Evolutionary conservation across 2,888 invertebrate genomes (phyloP).

Genomic region (Diaprepes abbreviatus): DNA sequence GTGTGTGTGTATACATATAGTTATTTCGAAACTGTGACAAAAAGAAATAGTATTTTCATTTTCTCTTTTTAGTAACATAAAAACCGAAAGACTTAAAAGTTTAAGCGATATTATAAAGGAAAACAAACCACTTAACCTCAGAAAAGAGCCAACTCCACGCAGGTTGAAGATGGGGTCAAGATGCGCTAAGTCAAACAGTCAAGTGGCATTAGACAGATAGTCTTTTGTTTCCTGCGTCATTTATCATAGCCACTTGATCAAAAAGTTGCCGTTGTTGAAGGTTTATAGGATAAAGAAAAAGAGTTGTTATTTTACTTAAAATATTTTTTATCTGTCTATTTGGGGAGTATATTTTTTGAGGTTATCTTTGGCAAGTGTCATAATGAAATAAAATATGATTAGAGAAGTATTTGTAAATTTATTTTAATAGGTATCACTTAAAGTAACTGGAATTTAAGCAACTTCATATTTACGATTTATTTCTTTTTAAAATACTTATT

Average conservation of each 20-base stretch:
- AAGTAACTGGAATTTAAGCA: no score
- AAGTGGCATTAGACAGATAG: slow-evolving; percentile 38
- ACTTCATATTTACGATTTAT: no score
- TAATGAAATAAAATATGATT: no score
- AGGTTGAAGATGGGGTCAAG: slow-evolving; percentile 29
- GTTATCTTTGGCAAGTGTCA: no score
- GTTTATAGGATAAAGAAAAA: not conserved
- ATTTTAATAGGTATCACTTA: no score
- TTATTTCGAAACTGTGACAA: no score
- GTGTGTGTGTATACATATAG: no score
- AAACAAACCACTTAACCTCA: slow-evolving; percentile 19
- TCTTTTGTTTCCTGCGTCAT: slow-evolving; percentile 28
- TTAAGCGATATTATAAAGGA: not conserved
- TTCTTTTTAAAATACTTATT: no score
- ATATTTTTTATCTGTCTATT: not conserved
- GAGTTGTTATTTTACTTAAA: slow-evolving; percentile 11
- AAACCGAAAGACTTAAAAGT: not conserved
- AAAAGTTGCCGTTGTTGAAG: slow-evolving; percentile 17
- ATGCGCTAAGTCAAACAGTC: slow-evolving; percentile 27
- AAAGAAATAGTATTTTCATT: no score
- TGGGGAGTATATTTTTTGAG: not conserved
- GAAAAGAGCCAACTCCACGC: not conserved
- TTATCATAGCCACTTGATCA: slow-evolving; percentile 43
- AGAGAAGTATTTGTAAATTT: no score
- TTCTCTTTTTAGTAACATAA: no score